These are phyloP conservation scores for Ernsta delagoae DNA, from an alignment of 2,888 invertebrate species.

Conservation along the genomic window DNA sequence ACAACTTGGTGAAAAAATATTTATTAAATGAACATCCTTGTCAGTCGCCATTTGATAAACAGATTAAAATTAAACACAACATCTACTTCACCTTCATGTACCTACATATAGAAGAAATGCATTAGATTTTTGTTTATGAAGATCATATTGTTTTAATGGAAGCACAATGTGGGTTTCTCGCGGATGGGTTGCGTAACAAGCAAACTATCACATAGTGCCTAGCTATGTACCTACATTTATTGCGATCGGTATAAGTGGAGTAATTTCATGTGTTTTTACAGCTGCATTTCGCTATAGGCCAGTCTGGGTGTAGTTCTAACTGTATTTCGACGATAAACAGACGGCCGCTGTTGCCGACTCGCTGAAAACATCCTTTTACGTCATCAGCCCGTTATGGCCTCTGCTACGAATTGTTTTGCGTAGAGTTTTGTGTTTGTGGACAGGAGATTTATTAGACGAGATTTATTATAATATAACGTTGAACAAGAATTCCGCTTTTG, in stretches of 20 bases:
- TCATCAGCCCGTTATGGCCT: slow-evolving; percentile 76
- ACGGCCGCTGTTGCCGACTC: slow-evolving; percentile 74
- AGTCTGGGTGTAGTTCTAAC: slow-evolving; percentile 73
- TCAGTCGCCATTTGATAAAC: not conserved
- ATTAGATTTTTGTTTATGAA: too few species aligned
- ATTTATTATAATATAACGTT: slow-evolving; percentile 18
- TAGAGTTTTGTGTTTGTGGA: slow-evolving; percentile 46
- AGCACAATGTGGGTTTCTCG: slow-evolving; percentile 7
- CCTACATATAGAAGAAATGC: too few species aligned
- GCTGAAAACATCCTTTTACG: slow-evolving; percentile 85
- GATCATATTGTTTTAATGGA: slow-evolving; percentile 1
- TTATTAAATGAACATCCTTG: not conserved
- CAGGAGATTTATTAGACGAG: slow-evolving; percentile 34
- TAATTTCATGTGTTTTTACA: slow-evolving; percentile 78
- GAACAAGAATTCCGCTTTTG: not conserved
- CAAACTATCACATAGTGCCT: slow-evolving; percentile 58
- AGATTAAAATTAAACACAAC: not conserved
- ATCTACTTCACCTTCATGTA: not conserved
- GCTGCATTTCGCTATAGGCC: slow-evolving; percentile 76
- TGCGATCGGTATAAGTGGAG: slow-evolving; percentile 64
- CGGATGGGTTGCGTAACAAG: slow-evolving; percentile 51
- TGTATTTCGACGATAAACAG: slow-evolving; percentile 81
- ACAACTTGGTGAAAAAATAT: not conserved
- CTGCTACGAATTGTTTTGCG: slow-evolving; percentile 53
- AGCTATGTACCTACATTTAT: slow-evolving; percentile 57